A percentile compares a stretch with the other conserved stretches of the same genome.
These are phyloP conservation scores for Orestias chungarensis DNA, from an alignment of 2,797 vertebrate genomes.

Conservation along the genomic window DNA sequence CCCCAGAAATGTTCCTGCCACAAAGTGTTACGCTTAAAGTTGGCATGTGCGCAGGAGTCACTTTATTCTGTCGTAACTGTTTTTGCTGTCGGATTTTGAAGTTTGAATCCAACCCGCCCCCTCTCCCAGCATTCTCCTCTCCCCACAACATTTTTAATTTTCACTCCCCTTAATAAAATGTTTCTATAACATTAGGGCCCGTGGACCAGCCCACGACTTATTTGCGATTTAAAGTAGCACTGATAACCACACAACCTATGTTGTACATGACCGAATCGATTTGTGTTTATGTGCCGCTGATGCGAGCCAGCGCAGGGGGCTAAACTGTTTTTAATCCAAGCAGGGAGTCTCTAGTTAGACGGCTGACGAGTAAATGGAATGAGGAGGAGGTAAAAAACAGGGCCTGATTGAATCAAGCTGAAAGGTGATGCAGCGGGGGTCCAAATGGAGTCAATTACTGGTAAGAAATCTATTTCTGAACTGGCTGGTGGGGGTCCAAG, in stretches of 20 bases:
- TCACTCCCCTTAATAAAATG: slow-evolving; percentile 30
- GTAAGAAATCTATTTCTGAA: slow-evolving; percentile 62
- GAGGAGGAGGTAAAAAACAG: slow-evolving; percentile 39
- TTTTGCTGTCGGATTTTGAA: slow-evolving; percentile 25
- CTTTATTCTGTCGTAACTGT: slow-evolving; percentile 37
- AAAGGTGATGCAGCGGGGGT: slow-evolving; percentile 78
- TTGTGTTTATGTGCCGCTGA: slow-evolving; percentile 81
- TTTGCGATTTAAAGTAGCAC: slow-evolving; percentile 79
- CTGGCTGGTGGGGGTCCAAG: slow-evolving; percentile 39
- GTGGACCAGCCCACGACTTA: slow-evolving; percentile 67
- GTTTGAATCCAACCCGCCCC: background rate
- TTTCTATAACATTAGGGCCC: slow-evolving; percentile 28
- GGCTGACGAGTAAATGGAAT: slow-evolving; percentile 39
- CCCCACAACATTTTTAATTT: slow-evolving; percentile 26
- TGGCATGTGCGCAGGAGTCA: slow-evolving; percentile 24
- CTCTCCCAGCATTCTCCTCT: slow-evolving; percentile 5
- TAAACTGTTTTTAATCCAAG: slow-evolving; percentile 88
- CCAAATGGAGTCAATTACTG: slow-evolving; percentile 75
- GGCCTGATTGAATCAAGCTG: slow-evolving; percentile 78
- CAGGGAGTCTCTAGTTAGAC: slow-evolving; percentile 85
- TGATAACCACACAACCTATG: slow-evolving; percentile 76
- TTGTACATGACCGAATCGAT: slow-evolving; percentile 79
- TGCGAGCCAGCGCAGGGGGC: slow-evolving; percentile 79
- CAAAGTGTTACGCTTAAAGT: slow-evolving; percentile 26
- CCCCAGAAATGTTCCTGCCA: slow-evolving; percentile 51